Evolutionary conservation across 2,797 vertebrate species (phyloP).

Genomic region (Hippocampus kuda): DNA sequence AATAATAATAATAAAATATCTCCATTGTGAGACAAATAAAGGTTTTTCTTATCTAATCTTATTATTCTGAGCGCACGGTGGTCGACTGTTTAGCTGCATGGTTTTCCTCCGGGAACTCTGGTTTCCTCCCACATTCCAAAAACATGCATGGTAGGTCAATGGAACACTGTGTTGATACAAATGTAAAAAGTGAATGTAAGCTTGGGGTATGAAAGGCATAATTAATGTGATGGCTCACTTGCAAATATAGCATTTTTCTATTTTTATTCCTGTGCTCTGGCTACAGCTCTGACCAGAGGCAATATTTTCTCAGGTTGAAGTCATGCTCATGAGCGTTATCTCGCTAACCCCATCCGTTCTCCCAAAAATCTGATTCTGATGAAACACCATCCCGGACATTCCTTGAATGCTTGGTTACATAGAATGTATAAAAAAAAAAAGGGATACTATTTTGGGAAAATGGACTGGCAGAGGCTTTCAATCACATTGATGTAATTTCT

Average conservation of each 20-base stretch:
- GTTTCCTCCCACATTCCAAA: too few species aligned
- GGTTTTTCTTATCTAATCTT: too few species aligned
- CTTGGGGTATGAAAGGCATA: neutral
- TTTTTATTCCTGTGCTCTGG: neutral
- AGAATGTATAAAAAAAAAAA: too few species aligned
- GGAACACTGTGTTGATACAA: neutral
- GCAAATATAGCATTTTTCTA: neutral
- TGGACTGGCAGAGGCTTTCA: neutral
- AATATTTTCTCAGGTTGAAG: neutral
- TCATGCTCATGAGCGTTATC: neutral
- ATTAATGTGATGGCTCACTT: neutral
- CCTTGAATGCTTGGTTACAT: neutral
- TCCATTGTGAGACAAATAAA: too few species aligned
- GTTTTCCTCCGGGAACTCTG: too few species aligned
- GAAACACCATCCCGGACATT: neutral
- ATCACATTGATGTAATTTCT: neutral
- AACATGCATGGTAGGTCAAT: too few species aligned
- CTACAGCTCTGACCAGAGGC: neutral
- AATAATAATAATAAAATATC: too few species aligned
- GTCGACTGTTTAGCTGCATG: too few species aligned
- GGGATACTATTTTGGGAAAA: neutral
- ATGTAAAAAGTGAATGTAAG: neutral
- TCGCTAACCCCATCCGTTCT: neutral
- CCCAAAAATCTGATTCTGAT: neutral
- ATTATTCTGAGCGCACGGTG: too few species aligned